phyloP scores from a whole-genome alignment of 2,113 vertebrate genomes.

The Chionomys nivalis region DNA sequence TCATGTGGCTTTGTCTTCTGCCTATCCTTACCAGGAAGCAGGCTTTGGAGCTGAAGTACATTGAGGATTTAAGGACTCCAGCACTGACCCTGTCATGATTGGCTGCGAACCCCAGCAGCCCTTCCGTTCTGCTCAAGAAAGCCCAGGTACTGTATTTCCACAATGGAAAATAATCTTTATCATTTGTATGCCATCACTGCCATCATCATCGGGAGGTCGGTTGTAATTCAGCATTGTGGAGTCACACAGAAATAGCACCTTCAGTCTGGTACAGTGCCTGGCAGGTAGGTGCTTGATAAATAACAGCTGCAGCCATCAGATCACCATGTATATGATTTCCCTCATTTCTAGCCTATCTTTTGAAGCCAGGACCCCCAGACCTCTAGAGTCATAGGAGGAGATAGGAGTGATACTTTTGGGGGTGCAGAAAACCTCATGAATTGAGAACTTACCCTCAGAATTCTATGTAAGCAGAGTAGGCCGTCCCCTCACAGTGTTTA shows the following conservation, averaged over 20 bases:
- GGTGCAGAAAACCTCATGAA: neutral
- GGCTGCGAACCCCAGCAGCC: neutral
- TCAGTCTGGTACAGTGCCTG: neutral
- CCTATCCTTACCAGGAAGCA: neutral
- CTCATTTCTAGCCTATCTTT: neutral
- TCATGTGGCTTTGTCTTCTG: neutral
- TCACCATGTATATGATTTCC: neutral
- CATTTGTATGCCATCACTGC: neutral
- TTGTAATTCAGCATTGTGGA: neutral
- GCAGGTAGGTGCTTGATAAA: neutral
- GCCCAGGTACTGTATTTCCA: constrained; percentile 62
- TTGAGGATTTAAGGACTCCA: neutral
- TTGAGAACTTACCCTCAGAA: neutral
- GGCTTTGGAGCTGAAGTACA: neutral
- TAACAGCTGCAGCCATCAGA: neutral
- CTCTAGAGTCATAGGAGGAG: neutral
- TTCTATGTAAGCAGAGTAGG: neutral
- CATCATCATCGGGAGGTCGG: neutral
- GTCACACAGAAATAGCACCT: neutral
- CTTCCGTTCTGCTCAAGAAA: neutral
- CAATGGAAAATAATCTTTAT: too few species aligned
- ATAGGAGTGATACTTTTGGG: neutral
- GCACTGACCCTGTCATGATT: constrained; percentile 33
- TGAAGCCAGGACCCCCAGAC: neutral
- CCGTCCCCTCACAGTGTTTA: neutral